Evolutionary conservation across 1,140 invertebrate genomes (phyloP), one percentile per base, ranked within the genome.

Genomic region (Gonioctena quinquepunctata): DNA sequence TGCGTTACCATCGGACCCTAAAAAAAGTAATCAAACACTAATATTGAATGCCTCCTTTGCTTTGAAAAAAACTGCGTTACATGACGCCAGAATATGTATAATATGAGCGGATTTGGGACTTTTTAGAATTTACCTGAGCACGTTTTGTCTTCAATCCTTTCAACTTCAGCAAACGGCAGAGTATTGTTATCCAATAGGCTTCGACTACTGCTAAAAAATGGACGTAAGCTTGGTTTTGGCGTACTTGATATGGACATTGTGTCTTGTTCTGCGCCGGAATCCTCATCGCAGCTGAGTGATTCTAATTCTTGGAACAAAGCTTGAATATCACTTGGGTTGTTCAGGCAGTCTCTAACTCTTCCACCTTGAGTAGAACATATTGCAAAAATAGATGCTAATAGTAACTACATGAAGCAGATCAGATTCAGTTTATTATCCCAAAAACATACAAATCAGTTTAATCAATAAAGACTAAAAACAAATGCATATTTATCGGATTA

Each of bases 201-300:
- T 70, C 92, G 85, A 79, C 93, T 94, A 80, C 93, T 94, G 76
- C 95, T 95, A 84, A 98, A 98, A 85, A 97, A 98, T 1, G 96
- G 96, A 76, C 95, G 88, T 65, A 99, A 85, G 72, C 95, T 96
- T 16, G 96, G 96, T 82, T 98, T 98, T 4, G 96, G 97, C 50
- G 96, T 98, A 67, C 96, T 98, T 54, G 94, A 94, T 75, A 98
- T 95, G 79, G 95, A 97, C 87, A 98, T 93, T 48, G 95, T 97
- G 82, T 99, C 96, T 76, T 87, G 87, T 83, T 99, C 96, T 19
- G 93, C 95, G 3, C 94, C 95, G 57, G 94, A 97, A 86, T 98
- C 96, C 73, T 90, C 89, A 75, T 89, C 89, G 77, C 89, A 90
- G 73, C 94, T 96, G 27, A 97, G 83, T 68, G 97, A 96, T 84